These are phyloP conservation scores for Hylomyscus alleni DNA, from an alignment of 2,797 vertebrate species.

Conservation along the genomic window DNA sequence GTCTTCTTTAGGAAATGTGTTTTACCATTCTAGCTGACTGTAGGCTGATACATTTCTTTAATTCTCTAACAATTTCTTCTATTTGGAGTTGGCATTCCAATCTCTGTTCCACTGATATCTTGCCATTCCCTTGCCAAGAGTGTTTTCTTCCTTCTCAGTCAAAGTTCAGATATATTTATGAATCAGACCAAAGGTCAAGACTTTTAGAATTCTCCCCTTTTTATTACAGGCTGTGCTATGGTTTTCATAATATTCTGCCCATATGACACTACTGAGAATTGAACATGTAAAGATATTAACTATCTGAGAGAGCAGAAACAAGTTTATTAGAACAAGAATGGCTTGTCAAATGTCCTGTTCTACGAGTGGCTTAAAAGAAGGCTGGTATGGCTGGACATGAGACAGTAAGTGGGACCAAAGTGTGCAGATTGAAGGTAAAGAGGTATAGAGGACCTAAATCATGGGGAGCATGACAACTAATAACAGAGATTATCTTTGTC, in stretches of 20 bases:
- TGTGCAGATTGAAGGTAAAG: neutral
- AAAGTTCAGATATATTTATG: neutral
- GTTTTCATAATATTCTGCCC: neutral
- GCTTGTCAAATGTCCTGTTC: neutral
- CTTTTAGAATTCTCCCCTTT: neutral
- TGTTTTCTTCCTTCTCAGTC: neutral
- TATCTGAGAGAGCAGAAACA: neutral
- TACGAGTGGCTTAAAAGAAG: neutral
- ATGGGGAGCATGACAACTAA: neutral
- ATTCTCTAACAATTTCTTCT: neutral
- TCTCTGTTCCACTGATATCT: neutral
- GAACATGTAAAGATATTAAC: conserved; percentile 13
- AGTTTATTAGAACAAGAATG: neutral
- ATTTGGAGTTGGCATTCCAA: neutral
- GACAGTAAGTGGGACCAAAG: neutral
- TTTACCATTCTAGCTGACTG: neutral
- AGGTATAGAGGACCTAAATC: neutral
- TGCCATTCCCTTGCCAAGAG: neutral
- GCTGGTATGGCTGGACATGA: neutral
- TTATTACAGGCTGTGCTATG: neutral
- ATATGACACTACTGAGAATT: neutral
- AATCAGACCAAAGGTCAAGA: neutral
- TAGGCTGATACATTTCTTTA: neutral
- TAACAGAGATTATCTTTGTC: neutral
- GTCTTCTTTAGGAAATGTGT: neutral